Percentiles rank a stretch among this genome's conserved stretches.
These are phyloP conservation scores for Nephrotoma appendiculata DNA, from an alignment of 2,888 invertebrate genomes.

Conservation along the genomic window DNA sequence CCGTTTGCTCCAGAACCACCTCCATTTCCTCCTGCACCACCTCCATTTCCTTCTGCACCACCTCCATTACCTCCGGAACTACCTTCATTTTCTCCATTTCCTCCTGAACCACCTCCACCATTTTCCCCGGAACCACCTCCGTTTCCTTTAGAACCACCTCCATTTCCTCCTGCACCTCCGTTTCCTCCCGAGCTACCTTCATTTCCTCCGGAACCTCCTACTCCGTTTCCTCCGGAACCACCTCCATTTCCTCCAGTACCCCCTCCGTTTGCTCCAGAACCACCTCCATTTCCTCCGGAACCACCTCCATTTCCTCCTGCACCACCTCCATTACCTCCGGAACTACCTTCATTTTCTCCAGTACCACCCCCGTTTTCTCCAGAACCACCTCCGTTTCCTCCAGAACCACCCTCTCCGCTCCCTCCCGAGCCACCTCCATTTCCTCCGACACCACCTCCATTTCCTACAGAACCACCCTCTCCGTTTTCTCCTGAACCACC, in stretches of 20 bases:
- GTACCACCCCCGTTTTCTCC: not conserved
- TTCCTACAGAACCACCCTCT: no score
- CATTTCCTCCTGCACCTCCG: not conserved
- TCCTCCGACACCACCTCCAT: no score
- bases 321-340: not conserved
- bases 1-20: not conserved
- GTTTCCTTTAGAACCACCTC: not conserved
- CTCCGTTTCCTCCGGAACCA: not conserved
- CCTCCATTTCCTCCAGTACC: not conserved
- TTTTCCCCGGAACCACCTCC: not conserved
- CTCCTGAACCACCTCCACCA: not conserved
- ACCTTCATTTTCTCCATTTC: not conserved
- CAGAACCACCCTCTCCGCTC: conserved; percentile 8
- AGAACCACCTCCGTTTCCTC: not conserved
- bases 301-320: not conserved
- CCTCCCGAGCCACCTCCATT: conserved; percentile 9
- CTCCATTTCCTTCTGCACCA: not conserved
- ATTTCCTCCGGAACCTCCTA: not conserved
- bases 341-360: not conserved
- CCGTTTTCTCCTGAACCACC: no score
- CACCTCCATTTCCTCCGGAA: not conserved
- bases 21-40: not conserved
- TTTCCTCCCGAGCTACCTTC: not conserved
- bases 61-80: not conserved
- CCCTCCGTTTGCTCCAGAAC: not conserved